phyloP scores from a whole-genome alignment of 2,113 vertebrate genomes.

The Isichthys henryi region DNA sequence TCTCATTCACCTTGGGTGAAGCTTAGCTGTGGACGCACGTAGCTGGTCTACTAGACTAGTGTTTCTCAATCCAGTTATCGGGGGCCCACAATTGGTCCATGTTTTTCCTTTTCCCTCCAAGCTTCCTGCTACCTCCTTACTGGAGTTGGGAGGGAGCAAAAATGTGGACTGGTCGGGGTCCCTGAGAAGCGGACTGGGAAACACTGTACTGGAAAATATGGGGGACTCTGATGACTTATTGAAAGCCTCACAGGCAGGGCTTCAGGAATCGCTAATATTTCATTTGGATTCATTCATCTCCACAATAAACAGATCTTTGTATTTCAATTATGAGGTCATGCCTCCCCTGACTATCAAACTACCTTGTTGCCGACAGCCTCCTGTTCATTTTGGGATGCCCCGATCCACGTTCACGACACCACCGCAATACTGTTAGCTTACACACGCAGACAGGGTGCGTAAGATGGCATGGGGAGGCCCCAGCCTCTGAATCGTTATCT shows the following conservation, averaged over 20 bases:
- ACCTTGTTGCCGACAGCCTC: background rate
- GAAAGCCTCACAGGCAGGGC: background rate
- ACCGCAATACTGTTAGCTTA: background rate
- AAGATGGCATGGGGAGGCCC: background rate
- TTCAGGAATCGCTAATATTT: background rate
- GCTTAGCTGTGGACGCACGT: background rate
- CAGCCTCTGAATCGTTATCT: background rate
- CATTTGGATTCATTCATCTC: background rate
- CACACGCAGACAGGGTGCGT: background rate
- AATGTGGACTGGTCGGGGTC: background rate
- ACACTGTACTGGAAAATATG: background rate
- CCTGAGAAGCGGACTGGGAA: background rate
- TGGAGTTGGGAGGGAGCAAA: background rate
- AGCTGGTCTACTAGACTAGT: background rate
- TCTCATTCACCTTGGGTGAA: background rate
- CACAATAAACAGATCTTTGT: background rate
- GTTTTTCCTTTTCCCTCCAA: background rate
- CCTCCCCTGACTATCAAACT: background rate
- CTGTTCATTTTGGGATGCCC: background rate
- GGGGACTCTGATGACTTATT: background rate
- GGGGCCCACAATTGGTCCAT: background rate
- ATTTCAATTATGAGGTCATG: background rate
- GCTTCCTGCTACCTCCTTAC: background rate
- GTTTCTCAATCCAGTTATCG: background rate
- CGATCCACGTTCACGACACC: background rate